Base-by-base conservation (phyloP, 2,113 vertebrate genomes). In the Kryptolebias marmoratus region DNA sequence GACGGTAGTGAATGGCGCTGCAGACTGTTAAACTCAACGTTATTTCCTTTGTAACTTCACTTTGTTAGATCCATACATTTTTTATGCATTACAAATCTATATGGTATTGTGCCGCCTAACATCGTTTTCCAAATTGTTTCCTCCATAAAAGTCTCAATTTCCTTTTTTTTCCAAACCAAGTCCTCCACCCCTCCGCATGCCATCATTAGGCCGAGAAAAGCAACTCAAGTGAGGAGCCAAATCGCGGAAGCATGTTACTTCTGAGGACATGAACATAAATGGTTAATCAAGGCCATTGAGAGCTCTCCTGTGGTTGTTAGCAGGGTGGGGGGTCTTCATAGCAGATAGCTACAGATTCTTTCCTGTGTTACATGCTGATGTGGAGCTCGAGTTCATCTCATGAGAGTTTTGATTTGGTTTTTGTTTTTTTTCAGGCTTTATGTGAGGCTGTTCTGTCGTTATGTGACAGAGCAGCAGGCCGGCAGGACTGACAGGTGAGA, bases 281-380 rank as follows among this genome's bases (percentile, higher is more conserved):
- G 78, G 80, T 84, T 84, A 85, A 87, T 87, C 79, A 84, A 77
- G 79, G 54, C 76, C 62, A 83, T 78, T 78, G 80, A 82, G 63
- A 64, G 36, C 49, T 64, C 54, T 60, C 58, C 58, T 84, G 66
- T 56, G 54, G 62, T 83, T 59, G 59, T 68, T 68, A 2, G 69
- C 28, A n/a, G 48, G 64, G 74, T 60, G 48, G 36, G 64, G 71
- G 57, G 63, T 39, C n/a, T 22, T 16, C 8, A 49, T 66, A 58
- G 71, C 74, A 72, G 59, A 79, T 57, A 61, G 71, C 69, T 61
- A 65, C 44, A 54, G 64, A 72, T 70, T 71, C 50, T 44, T 27
- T 58, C 71, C 1, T 58, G n/a, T 68, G 47, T 15, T 50, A 18
- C 66, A 58, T 57, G 44, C 32, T 64, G 64, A 42, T 16, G 62